Evolutionary conservation across 1,140 invertebrate genomes (phyloP), one percentile per base, ranked within the genome.

Genomic region (Hylaeus volcanicus): DNA sequence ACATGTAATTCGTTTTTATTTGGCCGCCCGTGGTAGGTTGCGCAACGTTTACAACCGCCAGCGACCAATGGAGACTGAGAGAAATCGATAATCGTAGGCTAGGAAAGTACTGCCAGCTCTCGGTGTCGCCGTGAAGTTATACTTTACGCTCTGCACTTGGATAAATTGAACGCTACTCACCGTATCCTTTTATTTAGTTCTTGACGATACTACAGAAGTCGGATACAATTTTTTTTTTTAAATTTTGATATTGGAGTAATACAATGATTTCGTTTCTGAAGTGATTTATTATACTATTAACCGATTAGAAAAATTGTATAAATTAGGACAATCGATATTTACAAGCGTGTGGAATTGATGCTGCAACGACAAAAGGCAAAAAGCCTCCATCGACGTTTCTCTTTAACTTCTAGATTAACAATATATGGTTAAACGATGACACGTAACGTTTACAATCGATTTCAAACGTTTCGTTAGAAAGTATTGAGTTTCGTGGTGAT

Each of bases 401-500:
- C n/a, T 11, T 51, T 37, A 26, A 12, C 14, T 8, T 56, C 26
- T 14, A 39, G 3, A 70, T 70, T n/a, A n/a, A 41, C 15, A 14
- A 15, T n/a, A 12, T 14, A 55, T n/a, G 39, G 48, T 51, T 41
- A 41, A 63, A 4, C 11, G 11, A 37, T 39, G 63, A 65, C 5
- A 65, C 5, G 41, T 45, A 1, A 5, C 58, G 11, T 11, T 14
- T 15, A 6, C 12, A 66, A 45, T 14, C 56, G n/a, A 55, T 53
- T 41, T 12, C 55, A 2, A 12, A 1, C 1, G 2, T 78, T 68
- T 55, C n/a, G n/a, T 90, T 80, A 92, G 74, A 89, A 88, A 12
- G 88, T 87, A 93, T 98, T 98, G 0, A 99, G 93, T 94, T 98
- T 98, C 2, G 98, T 99, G 12, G 97, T 96, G 69, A 99, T 96